These are phyloP conservation scores for Danaus melanippus DNA, from an alignment of 1,140 invertebrate species.

Conservation along the genomic window DNA sequence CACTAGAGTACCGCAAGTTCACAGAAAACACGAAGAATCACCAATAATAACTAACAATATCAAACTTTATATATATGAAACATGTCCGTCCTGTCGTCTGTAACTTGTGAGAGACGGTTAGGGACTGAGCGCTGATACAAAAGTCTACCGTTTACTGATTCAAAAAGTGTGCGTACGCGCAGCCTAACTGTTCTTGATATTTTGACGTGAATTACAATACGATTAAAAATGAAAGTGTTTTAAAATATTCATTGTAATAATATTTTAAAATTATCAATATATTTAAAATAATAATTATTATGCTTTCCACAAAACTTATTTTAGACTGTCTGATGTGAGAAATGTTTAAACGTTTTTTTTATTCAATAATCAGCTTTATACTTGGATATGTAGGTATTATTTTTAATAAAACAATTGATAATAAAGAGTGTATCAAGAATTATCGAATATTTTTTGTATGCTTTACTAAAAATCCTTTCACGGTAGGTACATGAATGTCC, in stretches of 20 bases:
- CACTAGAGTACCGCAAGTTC: slow-evolving; percentile 36
- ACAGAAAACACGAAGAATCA: slow-evolving; percentile 32
- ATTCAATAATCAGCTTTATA: too few relatives aligned
- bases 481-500: too few relatives aligned
- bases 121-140: slow-evolving; percentile 50
- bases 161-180: slow-evolving; percentile 44
- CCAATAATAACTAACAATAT: slow-evolving; percentile 24
- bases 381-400: too few relatives aligned
- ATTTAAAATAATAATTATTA: too few relatives aligned
- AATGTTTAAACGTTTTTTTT: too few relatives aligned
- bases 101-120: slow-evolving; percentile 48
- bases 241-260: not conserved
- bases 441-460: too few relatives aligned
- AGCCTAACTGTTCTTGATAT: slow-evolving; percentile 58
- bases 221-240: slow-evolving; percentile 59
- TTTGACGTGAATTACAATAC: slow-evolving; percentile 57
- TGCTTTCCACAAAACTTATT: too few relatives aligned
- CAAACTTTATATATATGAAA: slow-evolving; percentile 30
- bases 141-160: slow-evolving; percentile 52
- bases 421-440: too few relatives aligned
- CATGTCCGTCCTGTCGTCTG: slow-evolving; percentile 57
- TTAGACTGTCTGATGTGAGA: too few relatives aligned
- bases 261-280: too few relatives aligned
- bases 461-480: too few relatives aligned
- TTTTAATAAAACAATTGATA: too few relatives aligned